These are phyloP conservation scores for Ephialtes manifestator DNA, from an alignment of 2,888 invertebrate genomes.

Conservation along the genomic window DNA sequence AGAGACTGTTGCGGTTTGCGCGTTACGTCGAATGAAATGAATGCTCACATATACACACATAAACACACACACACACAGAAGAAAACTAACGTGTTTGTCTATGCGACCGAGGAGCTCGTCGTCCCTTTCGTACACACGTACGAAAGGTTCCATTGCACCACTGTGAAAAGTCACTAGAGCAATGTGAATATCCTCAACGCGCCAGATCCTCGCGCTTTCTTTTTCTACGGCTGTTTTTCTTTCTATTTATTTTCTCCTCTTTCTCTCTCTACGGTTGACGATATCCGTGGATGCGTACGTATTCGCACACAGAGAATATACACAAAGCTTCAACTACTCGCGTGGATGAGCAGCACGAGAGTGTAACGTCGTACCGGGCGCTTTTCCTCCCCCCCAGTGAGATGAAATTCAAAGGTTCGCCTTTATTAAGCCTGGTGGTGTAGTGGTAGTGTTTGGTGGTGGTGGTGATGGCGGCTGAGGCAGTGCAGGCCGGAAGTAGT, in stretches of 20 bases:
- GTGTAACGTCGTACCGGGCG: conserved; percentile 6
- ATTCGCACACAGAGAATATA: background rate
- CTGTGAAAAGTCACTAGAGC: conserved; percentile 42
- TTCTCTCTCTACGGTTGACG: background rate
- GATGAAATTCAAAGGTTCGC: conserved; percentile 47
- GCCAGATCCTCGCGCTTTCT: conserved; percentile 20
- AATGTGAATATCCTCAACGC: conserved; percentile 21
- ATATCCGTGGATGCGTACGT: conserved; percentile 2
- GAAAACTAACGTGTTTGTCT: conserved; percentile 3
- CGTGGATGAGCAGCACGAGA: conserved; percentile 10
- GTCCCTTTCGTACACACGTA: conserved; percentile 4
- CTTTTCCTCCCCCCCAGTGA: background rate
- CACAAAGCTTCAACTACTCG: conserved; percentile 25
- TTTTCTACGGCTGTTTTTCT: conserved; percentile 12
- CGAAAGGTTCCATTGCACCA: conserved; percentile 8
- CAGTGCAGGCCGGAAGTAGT: conserved; percentile 33
- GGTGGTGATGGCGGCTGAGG: background rate
- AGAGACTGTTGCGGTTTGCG: conserved; percentile 17
- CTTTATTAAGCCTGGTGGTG: conserved; percentile 40
- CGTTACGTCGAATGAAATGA: conserved; percentile 17
- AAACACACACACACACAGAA: background rate
- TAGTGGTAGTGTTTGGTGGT: conserved; percentile 1
- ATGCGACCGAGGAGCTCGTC: conserved; percentile 4
- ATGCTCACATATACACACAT: background rate
- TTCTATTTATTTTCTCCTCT: conserved; percentile 25